These are phyloP conservation scores for Tragopan temminckii DNA, from an alignment of 2,797 vertebrate genomes.

Conservation along the genomic window DNA sequence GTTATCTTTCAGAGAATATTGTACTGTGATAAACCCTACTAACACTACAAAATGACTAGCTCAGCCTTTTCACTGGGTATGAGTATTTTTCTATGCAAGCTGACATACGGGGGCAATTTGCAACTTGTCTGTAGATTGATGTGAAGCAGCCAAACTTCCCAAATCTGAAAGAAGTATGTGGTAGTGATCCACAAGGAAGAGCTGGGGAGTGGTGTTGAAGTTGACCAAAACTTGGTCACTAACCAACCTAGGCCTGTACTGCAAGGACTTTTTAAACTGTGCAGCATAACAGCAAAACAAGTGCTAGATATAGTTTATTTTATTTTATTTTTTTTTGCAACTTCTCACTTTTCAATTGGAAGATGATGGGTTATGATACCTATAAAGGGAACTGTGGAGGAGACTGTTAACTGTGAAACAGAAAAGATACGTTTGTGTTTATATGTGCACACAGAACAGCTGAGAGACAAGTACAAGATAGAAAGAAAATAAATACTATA, in stretches of 20 bases:
- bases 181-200: background rate
- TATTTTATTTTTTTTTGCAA: background rate
- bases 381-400: background rate
- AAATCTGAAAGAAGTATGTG: background rate
- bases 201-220: background rate
- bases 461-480: background rate
- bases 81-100: background rate
- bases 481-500: background rate
- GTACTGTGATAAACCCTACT: background rate
- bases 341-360: background rate
- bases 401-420: background rate
- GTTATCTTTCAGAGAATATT: background rate
- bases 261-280: background rate
- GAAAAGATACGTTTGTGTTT: background rate
- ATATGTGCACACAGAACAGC: background rate
- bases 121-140: background rate
- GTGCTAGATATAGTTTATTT: accelerated
- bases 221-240: background rate
- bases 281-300: background rate
- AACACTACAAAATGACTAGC: background rate
- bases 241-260: background rate
- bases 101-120: background rate
- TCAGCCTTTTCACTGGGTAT: background rate
- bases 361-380: background rate
- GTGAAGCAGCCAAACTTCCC: background rate